Evolutionary conservation across 2,113 vertebrate genomes (phyloP).

Genomic region (Felis chaus): DNA sequence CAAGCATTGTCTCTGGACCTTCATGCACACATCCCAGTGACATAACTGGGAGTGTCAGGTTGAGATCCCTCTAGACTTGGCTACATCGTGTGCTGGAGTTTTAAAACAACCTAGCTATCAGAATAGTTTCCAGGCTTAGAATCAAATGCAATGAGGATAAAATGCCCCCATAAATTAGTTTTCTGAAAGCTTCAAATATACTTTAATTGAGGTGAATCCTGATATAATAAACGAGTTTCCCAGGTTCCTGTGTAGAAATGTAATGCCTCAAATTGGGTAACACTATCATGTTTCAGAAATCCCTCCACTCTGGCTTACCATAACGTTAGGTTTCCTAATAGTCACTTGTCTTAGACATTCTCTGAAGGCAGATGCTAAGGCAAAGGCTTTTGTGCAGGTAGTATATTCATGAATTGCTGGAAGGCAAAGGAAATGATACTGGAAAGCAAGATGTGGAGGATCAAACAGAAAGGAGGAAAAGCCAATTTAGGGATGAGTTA

Average conservation of each 20-base stretch:
- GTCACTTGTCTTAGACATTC: neutral
- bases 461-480: neutral
- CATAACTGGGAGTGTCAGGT: neutral
- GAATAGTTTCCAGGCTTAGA: neutral
- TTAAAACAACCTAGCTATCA: neutral
- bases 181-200: slow-evolving; percentile 29
- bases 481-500: neutral
- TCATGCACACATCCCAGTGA: neutral
- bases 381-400: neutral
- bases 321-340: neutral
- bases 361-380: neutral
- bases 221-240: neutral
- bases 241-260: neutral
- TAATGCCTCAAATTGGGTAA: neutral
- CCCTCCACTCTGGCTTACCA: neutral
- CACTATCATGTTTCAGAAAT: neutral
- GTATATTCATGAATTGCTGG: neutral
- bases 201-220: neutral
- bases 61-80: slow-evolving; percentile 32
- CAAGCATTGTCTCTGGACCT: neutral
- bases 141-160: neutral
- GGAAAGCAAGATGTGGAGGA: neutral
- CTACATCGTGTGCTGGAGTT: neutral
- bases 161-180: neutral
- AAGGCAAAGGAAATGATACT: neutral